These are phyloP conservation scores for Pollenia griseotomentosa DNA, from an alignment of 2,888 invertebrate species.

Conservation along the genomic window DNA sequence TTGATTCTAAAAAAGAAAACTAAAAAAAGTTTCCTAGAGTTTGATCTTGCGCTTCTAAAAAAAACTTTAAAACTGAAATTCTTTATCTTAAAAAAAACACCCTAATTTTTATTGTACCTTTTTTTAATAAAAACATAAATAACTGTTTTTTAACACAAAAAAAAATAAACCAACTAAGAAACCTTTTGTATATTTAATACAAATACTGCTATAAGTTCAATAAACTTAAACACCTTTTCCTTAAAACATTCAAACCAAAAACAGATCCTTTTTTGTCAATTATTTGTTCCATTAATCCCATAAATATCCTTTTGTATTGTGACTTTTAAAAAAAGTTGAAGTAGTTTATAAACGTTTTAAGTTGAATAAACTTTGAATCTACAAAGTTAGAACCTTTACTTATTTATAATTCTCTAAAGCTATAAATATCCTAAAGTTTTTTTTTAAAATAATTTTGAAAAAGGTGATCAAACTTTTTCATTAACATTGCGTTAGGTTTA, in stretches of 20 bases:
- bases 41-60: too few species aligned
- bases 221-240: neutral
- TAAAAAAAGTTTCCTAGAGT: too few species aligned
- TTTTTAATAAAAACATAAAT: too few species aligned
- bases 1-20: too few species aligned
- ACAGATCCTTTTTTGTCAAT: constrained; percentile 4
- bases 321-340: constrained; percentile 2
- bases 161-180: too few species aligned
- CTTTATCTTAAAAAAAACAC: too few species aligned
- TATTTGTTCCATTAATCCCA: constrained; percentile 4
- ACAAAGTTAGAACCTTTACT: constrained; percentile 29
- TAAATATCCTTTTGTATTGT: constrained; percentile 27
- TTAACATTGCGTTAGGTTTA: constrained; percentile 39
- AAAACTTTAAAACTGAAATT: too few species aligned
- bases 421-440: constrained; percentile 50
- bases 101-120: too few species aligned
- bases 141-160: too few species aligned
- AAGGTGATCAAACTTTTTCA: constrained; percentile 54
- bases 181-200: too few species aligned
- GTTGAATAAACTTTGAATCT: constrained; percentile 66
- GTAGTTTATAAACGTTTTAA: constrained; percentile 13
- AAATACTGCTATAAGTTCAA: constrained; percentile 3
- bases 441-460: constrained; percentile 34
- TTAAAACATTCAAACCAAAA: neutral
- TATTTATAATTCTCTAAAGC: constrained; percentile 38